Conservation (phyloP, 92 coral and sea anemone genomes). For the Heliopora coerulea region DNA sequence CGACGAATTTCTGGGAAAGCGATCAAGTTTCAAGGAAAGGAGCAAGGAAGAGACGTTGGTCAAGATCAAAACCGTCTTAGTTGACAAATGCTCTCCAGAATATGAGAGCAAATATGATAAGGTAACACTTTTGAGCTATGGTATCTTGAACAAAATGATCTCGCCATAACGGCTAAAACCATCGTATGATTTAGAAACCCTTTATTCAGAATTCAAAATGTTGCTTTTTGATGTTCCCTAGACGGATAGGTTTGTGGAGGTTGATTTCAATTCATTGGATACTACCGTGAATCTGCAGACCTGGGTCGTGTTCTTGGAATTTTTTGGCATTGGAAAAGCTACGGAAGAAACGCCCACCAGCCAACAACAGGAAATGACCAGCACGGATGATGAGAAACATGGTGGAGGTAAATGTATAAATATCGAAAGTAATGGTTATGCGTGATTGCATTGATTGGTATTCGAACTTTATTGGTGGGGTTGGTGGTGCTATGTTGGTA, state of each 20-base stretch:
- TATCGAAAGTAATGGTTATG: too few species aligned
- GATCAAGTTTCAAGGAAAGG: constrained; percentile 36
- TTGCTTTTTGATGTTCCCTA: too few species aligned
- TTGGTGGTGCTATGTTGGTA: too few species aligned
- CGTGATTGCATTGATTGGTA: too few species aligned
- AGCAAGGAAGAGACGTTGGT: constrained; percentile 67
- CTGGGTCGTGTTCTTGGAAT: constrained; percentile 95
- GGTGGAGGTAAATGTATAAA: too few species aligned
- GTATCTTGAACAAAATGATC: too few species aligned
- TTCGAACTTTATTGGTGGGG: background rate
- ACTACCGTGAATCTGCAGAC: constrained; percentile 91
- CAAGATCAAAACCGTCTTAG: constrained; percentile 56
- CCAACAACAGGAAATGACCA: constrained; percentile 47
- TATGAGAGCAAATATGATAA: constrained; percentile 66
- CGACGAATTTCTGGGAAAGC: constrained; percentile 18
- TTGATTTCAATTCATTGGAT: constrained; percentile 92
- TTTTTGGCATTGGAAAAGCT: constrained; percentile 91
- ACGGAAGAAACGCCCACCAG: constrained; percentile 59
- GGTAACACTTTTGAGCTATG: constrained; percentile 48
- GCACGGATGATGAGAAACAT: background rate
- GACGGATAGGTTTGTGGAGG: constrained; percentile 75
- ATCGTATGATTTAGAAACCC: too few species aligned
- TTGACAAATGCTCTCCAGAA: constrained; percentile 72
- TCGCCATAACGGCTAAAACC: too few species aligned
- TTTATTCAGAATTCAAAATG: too few species aligned